Evolutionary conservation across 2,113 vertebrate genomes (phyloP), one percentile per base, ranked within the genome.

Genomic region (Calonectris borealis): DNA sequence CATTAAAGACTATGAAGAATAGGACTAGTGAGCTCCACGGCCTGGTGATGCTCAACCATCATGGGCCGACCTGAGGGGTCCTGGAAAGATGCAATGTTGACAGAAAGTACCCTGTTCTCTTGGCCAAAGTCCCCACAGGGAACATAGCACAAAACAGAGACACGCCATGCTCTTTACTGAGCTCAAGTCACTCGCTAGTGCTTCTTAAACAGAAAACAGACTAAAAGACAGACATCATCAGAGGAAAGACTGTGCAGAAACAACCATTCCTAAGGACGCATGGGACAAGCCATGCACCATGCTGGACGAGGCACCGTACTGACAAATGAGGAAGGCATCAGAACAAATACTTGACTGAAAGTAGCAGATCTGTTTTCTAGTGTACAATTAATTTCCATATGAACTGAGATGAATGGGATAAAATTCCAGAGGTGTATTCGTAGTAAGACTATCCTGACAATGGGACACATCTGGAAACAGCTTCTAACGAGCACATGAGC

Each of bases 11-110:
- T 68, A 32, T 2, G 4, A 82, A 79, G 34, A 71, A 75, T 7
- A 7, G 18, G 9, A 61, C 17, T 46, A 83, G 49, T 36, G 49
- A 86, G 26, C 22, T 85, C 16, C 64, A 2, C 0, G 3, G 21
- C 9, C 46, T 44, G 1, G n/a, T 13, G 38, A 49, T 73, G 51
- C 14, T 58, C 0, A 0, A 15, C 6, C 46, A 57, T 22, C 10
- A 15, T 82, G 24, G 8, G 27, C 52, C 2, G 1, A 83, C 3
- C 12, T 68, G 34, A 6, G 3, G 6, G 2, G 5, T 31, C 15
- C 44, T 71, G 20, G 38, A 68, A 68, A 77, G 20, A 38, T 2
- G 5, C 12, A 38, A 1, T 16, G 22, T 19, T 64, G 26, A 42
- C 44, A 76, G 66, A 60, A 90, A 76, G 11, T 11, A 71, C 31